Conservation (phyloP, 2,113 vertebrate genomes). For the Epinephelus cyanopodus region DNA sequence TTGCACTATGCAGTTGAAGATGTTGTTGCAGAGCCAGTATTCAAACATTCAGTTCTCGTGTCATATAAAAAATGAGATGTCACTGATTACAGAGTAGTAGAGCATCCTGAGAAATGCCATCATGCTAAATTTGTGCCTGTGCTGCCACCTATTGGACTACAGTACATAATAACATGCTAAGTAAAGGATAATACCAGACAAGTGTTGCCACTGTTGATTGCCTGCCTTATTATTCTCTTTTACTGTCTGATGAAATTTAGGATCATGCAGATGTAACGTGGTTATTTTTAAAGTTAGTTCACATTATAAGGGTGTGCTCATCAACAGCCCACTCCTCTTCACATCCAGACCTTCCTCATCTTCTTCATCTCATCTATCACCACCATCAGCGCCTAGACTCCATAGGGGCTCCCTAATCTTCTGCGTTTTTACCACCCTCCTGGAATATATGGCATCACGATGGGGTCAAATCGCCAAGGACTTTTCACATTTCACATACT, state of each 20-base stretch:
- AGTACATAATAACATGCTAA: neutral
- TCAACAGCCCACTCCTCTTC: too few species aligned
- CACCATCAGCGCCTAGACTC: too few species aligned
- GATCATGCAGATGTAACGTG: neutral
- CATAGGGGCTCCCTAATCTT: too few species aligned
- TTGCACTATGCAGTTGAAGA: too few species aligned
- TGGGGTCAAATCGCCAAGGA: too few species aligned
- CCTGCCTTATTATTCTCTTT: too few species aligned
- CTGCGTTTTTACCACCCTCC: too few species aligned
- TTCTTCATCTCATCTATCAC: too few species aligned
- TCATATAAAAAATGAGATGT: neutral
- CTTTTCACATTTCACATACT: too few species aligned
- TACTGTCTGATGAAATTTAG: too few species aligned
- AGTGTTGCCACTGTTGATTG: neutral
- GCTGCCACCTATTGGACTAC: conserved; percentile 59
- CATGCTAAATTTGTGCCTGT: conserved; percentile 25
- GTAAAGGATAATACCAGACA: neutral
- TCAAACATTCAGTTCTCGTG: neutral
- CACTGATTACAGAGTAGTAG: neutral
- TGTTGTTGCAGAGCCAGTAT: neutral
- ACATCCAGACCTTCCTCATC: too few species aligned
- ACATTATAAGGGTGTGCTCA: neutral
- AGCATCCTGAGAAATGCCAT: neutral
- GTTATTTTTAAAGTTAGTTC: neutral
- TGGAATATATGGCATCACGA: too few species aligned